Evolutionary conservation across 2,113 vertebrate species (phyloP).

Genomic region (Pyrgilauda ruficollis): DNA sequence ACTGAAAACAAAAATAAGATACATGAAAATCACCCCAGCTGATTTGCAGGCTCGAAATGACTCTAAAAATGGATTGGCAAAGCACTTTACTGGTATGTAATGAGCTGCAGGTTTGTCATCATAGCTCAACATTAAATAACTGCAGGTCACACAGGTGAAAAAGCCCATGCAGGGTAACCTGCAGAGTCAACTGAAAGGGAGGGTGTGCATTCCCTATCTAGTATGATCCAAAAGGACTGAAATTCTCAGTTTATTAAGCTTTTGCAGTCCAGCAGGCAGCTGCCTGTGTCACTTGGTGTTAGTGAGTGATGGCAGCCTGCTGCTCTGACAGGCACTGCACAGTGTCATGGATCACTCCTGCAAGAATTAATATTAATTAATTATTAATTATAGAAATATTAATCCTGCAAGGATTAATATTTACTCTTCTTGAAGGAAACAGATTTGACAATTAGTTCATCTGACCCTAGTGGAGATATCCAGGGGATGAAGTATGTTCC

Average conservation of each 20-base stretch:
- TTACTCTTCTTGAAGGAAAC: background rate
- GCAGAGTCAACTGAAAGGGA: background rate
- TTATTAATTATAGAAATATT: too few species aligned
- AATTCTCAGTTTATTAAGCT: background rate
- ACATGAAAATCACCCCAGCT: background rate
- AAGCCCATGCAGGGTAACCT: background rate
- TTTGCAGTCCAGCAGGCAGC: background rate
- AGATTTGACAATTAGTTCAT: background rate
- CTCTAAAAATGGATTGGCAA: background rate
- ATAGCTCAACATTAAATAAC: background rate
- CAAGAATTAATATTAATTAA: background rate
- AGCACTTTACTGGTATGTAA: background rate
- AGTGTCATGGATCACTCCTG: background rate
- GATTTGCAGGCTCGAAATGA: background rate
- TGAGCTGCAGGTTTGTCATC: background rate
- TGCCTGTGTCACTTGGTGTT: background rate
- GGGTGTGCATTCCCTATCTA: background rate
- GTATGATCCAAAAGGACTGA: background rate
- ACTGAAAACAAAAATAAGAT: slow-evolving; percentile 66
- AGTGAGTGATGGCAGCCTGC: background rate
- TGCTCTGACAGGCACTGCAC: background rate
- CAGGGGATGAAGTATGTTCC: background rate
- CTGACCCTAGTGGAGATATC: background rate
- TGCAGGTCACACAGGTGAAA: background rate
- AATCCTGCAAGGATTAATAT: background rate